A percentile compares a stretch with the other conserved stretches of the same genome.
Conservation (phyloP, 2,113 vertebrate species). For the Lepus timidus region DNA sequence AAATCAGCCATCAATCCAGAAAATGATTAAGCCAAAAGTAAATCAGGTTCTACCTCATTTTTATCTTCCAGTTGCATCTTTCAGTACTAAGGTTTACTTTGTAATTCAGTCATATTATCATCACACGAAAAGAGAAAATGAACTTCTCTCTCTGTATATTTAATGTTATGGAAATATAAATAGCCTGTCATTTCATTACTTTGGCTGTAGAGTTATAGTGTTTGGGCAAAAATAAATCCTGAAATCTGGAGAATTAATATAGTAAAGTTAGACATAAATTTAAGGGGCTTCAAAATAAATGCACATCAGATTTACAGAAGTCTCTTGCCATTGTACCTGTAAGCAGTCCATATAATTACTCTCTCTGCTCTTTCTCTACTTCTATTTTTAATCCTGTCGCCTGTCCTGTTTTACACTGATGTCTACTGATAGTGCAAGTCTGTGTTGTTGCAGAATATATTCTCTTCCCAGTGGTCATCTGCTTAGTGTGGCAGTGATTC, state of each 20-base stretch:
- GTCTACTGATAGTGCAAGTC: conserved; percentile 83
- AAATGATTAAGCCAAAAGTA: conserved; percentile 72
- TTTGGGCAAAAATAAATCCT: background rate
- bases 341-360: conserved; percentile 58
- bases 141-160: conserved; percentile 58
- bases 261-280: conserved; percentile 41
- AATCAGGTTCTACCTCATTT: conserved; percentile 46
- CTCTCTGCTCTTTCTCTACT: conserved; percentile 65
- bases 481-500: conserved; percentile 85
- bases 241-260: conserved; percentile 2
- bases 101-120: conserved; percentile 53
- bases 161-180: conserved; percentile 65
- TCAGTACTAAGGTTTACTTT: conserved; percentile 44
- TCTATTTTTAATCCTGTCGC: conserved; percentile 83
- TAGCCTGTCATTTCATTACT: background rate
- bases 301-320: conserved; percentile 2
- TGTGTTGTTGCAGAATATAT: conserved; percentile 83
- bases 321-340: conserved; percentile 64
- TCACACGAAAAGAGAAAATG: conserved; percentile 70
- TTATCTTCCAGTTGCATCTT: conserved; percentile 69
- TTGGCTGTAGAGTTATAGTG: conserved; percentile 45
- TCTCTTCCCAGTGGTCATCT: conserved; percentile 79
- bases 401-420: conserved; percentile 81
- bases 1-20: conserved; percentile 69
- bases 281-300: conserved; percentile 51